These are phyloP conservation scores for Drosophila repletoides DNA, from an alignment of 1,140 invertebrate species.

Conservation along the genomic window DNA sequence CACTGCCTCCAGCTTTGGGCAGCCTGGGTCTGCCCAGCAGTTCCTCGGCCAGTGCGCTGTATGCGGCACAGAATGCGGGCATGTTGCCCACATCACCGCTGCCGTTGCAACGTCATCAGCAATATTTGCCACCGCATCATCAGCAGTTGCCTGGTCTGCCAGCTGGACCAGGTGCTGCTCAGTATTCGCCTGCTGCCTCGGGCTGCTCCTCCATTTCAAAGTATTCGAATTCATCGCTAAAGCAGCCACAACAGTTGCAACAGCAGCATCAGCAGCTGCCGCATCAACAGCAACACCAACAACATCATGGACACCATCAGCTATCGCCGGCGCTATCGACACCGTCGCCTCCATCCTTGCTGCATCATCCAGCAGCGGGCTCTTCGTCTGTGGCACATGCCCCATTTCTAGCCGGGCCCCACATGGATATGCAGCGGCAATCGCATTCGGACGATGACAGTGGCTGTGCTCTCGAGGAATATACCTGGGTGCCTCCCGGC, in stretches of 20 bases:
- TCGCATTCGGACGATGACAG: conserved; percentile 98
- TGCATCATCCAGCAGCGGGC: conserved; percentile 73
- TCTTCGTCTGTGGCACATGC: conserved; percentile 69
- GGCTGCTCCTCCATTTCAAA: conserved; percentile 69
- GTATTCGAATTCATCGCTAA: conserved; percentile 75
- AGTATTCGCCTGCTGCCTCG: conserved; percentile 61
- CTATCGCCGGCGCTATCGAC: conserved; percentile 75
- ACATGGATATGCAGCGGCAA: conserved; percentile 90
- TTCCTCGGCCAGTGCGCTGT: conserved; percentile 74
- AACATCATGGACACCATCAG: conserved; percentile 58
- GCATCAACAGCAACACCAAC: conserved; percentile 9
- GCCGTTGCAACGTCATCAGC: conserved; percentile 76
- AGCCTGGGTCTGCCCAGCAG: conserved; percentile 68
- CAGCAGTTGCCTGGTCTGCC: conserved; percentile 82
- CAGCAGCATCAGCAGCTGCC: conserved; percentile 63
- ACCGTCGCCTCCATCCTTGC: conserved; percentile 82
- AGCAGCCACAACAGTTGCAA: conserved; percentile 65
- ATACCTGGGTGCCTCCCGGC: conserved; percentile 98
- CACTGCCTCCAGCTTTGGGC: conserved; percentile 19
- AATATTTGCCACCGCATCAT: conserved; percentile 83
- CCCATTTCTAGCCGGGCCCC: conserved; percentile 83
- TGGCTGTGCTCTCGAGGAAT: conserved; percentile 98
- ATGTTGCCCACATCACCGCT: conserved; percentile 81
- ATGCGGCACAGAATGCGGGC: conserved; percentile 59
- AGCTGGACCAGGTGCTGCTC: conserved; percentile 69